phyloP scores from a whole-genome alignment of 2,888 invertebrate genomes.

The Punctoribates punctum region DNA sequence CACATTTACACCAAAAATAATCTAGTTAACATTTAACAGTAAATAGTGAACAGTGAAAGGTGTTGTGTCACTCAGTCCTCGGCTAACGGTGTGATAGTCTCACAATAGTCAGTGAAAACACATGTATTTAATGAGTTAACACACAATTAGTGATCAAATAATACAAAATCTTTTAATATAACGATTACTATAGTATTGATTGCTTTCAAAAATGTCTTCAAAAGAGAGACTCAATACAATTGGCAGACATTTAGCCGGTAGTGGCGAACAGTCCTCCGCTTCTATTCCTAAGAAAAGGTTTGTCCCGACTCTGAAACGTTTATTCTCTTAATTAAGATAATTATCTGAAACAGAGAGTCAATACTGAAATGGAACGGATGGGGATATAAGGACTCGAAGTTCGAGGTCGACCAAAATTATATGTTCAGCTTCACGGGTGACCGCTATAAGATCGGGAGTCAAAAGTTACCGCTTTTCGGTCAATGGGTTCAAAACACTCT shows the following conservation, averaged over 20 bases:
- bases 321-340: neutral
- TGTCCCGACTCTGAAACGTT: neutral
- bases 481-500: conserved; percentile 74
- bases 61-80: too few relatives aligned
- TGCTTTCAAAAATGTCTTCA: neutral
- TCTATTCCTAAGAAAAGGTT: conserved; percentile 27
- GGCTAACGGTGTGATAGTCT: too few relatives aligned
- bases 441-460: conserved; percentile 75
- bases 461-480: conserved; percentile 70
- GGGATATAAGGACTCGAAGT: conserved; percentile 97
- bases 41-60: too few relatives aligned
- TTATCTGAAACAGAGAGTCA: conserved; percentile 71
- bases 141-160: too few relatives aligned
- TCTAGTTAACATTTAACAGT: too few relatives aligned
- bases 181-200: too few relatives aligned
- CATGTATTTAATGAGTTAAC: too few relatives aligned
- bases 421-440: conserved; percentile 77
- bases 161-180: too few relatives aligned
- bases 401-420: conserved; percentile 62
- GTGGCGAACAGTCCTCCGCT: neutral
- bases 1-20: too few relatives aligned
- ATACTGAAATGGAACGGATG: conserved; percentile 97
- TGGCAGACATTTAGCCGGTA: neutral
- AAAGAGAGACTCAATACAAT: conserved; percentile 14
- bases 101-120: too few relatives aligned